These are phyloP conservation scores for Cerceris rybyensis DNA, from an alignment of 2,888 invertebrate genomes.

Conservation along the genomic window DNA sequence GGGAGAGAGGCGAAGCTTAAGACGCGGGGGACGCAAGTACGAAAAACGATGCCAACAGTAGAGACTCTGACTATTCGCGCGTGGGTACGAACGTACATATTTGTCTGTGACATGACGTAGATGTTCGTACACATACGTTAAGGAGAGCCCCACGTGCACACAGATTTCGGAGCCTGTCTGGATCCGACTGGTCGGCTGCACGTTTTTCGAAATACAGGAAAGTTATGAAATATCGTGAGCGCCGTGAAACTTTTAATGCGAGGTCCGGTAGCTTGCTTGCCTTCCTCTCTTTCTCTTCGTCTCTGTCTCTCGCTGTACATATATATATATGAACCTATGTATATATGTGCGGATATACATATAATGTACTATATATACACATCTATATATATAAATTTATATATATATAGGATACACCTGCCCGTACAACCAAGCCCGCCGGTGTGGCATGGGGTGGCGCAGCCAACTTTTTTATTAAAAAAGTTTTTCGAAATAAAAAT, in stretches of 20 bases:
- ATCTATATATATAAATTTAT: conserved; percentile 5
- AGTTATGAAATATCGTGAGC: conserved; percentile 81
- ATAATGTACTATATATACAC: no score
- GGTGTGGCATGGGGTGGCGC: conserved; percentile 39
- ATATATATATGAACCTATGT: not conserved
- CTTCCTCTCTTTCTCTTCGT: conserved; percentile 20
- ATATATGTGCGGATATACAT: conserved; percentile 4
- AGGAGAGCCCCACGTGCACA: conserved; percentile 38
- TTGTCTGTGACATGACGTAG: conserved; percentile 16
- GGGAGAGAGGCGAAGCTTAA: not conserved
- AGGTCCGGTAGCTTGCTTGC: conserved; percentile 66
- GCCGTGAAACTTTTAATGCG: conserved; percentile 81
- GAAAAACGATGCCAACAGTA: conserved; percentile 1
- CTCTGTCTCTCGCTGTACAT: conserved; percentile 1
- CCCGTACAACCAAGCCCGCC: conserved; percentile 52
- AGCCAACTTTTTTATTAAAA: conserved; percentile 81
- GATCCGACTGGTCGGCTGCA: conserved; percentile 57
- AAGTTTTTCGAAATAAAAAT: conserved; percentile 80
- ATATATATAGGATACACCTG: conserved; percentile 65
- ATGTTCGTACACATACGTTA: conserved; percentile 11
- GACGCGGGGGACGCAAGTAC: conserved; percentile 7
- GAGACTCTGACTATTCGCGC: conserved; percentile 23
- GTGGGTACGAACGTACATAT: conserved; percentile 7
- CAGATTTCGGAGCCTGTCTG: conserved; percentile 39
- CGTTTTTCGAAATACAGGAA: conserved; percentile 80